Evolutionary conservation across 2,113 vertebrate species (phyloP), one percentile per base, ranked within the genome.

Genomic region (Entelurus aequoreus): DNA sequence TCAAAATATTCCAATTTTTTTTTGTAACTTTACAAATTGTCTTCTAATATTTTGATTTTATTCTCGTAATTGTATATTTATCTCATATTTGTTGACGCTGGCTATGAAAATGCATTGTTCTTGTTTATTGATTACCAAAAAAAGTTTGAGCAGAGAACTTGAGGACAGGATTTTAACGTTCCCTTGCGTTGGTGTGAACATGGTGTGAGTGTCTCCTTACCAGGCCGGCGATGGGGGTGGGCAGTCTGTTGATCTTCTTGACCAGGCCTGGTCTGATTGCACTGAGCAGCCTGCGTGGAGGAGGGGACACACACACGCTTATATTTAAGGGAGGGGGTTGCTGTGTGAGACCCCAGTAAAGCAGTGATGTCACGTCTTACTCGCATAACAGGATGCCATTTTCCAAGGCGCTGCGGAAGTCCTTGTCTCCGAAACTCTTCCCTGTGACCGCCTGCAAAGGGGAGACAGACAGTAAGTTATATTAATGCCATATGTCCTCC

Each of bases 371-470:
- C 38, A 38, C 1, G 8, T 91, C 96, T 96, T 91, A 99, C 96
- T 99, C 95, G 91, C 96, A 99, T 68, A 99, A 92, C 82, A 98
- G 92, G 87, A 97, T 93, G 74, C 96, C 96, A 2, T 96, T 98
- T 88, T 99, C 95, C 84, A 99, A 81, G 5, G 93, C 94, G 0
- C 92, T 91, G 77, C 95, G 94, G 86, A 99, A 99, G 84, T 95
- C 95, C 78, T 93, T 97, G 67, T 96, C 93, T 35, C 95, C 95
- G 71, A 99, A 97, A 76, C 89, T 93, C 88, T 94, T 92, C 74
- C 95, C 94, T 0, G 96, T 99, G 60, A 94, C 95, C 87, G 94
- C 94, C 96, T 98, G 88, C 10, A 60, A 40, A 72, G 54, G 53
- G 59, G 48, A 57, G 60, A 77, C 63, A 75, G 68, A 61, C 74